phyloP scores from a whole-genome alignment of 2,113 vertebrate genomes.

The Austrofundulus limnaeus region DNA sequence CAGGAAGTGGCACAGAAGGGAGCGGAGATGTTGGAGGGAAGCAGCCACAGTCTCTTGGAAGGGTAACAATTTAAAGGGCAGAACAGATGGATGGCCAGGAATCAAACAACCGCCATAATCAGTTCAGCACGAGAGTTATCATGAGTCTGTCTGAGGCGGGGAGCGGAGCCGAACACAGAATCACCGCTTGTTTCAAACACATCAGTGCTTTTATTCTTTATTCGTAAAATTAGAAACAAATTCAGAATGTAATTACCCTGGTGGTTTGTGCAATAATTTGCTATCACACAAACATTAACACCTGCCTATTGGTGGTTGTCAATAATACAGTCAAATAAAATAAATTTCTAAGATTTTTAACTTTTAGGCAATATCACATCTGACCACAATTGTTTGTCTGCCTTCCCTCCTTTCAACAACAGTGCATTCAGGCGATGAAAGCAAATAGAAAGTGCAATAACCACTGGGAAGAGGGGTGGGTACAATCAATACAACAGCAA shows the following conservation, averaged over 20 bases:
- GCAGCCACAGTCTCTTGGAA: conserved; percentile 46
- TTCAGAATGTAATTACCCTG: background rate
- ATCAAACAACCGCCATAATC: conserved; percentile 74
- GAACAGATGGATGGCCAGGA: conserved; percentile 67
- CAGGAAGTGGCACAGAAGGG: conserved; percentile 44
- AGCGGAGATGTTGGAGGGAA: conserved; percentile 12
- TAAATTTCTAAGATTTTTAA: too few species aligned
- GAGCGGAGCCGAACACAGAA: conserved; percentile 4
- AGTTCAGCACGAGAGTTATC: conserved; percentile 63
- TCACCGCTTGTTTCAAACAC: background rate
- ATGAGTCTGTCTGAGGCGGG: conserved; percentile 45
- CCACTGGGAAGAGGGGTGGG: background rate
- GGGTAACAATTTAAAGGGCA: conserved; percentile 63
- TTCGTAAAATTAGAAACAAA: background rate
- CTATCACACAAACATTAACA: too few species aligned
- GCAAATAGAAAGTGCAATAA: background rate
- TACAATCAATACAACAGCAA: background rate
- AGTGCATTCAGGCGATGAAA: background rate
- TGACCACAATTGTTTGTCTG: background rate
- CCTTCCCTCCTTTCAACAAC: background rate
- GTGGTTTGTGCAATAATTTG: too few species aligned
- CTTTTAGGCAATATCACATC: background rate
- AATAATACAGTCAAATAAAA: background rate
- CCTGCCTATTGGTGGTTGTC: background rate
- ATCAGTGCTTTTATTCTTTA: conserved; percentile 6